phyloP scores from a whole-genome alignment of 1,140 invertebrate genomes.

The Drosophila sechellia region DNA sequence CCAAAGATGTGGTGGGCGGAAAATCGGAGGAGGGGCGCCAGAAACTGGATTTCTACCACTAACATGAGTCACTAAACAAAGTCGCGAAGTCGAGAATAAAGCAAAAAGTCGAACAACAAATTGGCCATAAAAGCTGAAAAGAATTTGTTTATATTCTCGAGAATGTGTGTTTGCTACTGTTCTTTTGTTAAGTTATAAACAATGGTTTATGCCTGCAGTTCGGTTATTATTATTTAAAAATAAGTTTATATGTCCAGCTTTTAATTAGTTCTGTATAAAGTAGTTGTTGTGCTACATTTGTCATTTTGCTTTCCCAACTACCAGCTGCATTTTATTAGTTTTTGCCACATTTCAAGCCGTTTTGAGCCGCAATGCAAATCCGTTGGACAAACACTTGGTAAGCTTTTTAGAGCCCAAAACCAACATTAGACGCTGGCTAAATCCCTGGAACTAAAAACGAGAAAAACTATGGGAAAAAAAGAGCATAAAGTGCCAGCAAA shows the following conservation, averaged over 20 bases:
- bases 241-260: not conserved
- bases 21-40: conserved; percentile 1
- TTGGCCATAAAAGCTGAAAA: conserved; percentile 22
- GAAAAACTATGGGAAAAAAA: conserved; percentile 22
- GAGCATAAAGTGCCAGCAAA: conserved; percentile 43
- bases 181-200: not conserved
- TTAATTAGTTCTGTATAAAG: not conserved
- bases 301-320: conserved; percentile 7
- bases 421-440: conserved; percentile 25
- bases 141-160: conserved; percentile 27
- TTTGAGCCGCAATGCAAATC: no score
- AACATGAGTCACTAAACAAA: conserved; percentile 38
- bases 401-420: conserved; percentile 43
- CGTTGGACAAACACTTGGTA: conserved; percentile 47
- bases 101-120: conserved; percentile 20
- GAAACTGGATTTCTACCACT: conserved; percentile 37
- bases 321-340: conserved; percentile 28
- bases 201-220: not conserved
- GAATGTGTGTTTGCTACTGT: conserved; percentile 2
- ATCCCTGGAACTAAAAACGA: conserved; percentile 11
- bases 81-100: conserved; percentile 30
- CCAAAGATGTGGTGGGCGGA: conserved; percentile 5
- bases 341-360: not conserved
- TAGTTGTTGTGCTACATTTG: not conserved
- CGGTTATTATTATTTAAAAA: not conserved